A percentile compares a stretch with the other conserved stretches of the same genome.
These are phyloP conservation scores for Hipparchia sbordonii DNA, from an alignment of 2,888 invertebrate species.

Conservation along the genomic window DNA sequence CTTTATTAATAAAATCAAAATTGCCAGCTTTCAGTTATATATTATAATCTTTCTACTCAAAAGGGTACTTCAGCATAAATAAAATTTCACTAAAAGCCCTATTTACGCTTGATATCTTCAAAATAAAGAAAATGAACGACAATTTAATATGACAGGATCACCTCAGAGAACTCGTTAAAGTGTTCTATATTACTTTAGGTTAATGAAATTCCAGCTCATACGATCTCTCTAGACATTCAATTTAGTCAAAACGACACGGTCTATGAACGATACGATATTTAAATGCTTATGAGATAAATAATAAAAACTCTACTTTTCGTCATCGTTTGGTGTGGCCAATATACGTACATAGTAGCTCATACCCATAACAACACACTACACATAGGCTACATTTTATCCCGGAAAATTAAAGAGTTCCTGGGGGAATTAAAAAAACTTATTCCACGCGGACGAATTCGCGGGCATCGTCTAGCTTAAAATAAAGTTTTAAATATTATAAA, in stretches of 20 bases:
- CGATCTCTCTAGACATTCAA: constrained; percentile 3
- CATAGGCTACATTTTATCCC: no score
- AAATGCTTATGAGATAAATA: background rate
- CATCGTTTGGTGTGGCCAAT: no score
- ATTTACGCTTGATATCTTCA: constrained; percentile 27
- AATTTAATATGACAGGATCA: constrained; percentile 40
- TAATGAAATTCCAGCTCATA: constrained; percentile 44
- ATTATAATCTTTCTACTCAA: background rate
- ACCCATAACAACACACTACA: no score
- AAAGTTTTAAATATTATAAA: no score
- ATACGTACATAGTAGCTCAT: no score
- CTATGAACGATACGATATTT: constrained; percentile 2
- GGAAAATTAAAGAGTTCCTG: no score
- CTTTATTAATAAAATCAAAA: no score
- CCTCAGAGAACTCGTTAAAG: constrained; percentile 40
- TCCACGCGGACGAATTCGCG: no score
- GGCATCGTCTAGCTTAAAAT: no score
- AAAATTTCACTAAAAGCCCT: constrained; percentile 23
- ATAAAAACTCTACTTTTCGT: no score
- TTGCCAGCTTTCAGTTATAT: no score
- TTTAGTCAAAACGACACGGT: constrained; percentile 6
- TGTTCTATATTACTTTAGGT: constrained; percentile 40
- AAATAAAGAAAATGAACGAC: constrained; percentile 29
- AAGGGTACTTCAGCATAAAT: constrained; percentile 2
- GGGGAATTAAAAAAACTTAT: no score